Base-by-base conservation (phyloP, 2,888 invertebrate species). In the Sialis fuliginosa region DNA sequence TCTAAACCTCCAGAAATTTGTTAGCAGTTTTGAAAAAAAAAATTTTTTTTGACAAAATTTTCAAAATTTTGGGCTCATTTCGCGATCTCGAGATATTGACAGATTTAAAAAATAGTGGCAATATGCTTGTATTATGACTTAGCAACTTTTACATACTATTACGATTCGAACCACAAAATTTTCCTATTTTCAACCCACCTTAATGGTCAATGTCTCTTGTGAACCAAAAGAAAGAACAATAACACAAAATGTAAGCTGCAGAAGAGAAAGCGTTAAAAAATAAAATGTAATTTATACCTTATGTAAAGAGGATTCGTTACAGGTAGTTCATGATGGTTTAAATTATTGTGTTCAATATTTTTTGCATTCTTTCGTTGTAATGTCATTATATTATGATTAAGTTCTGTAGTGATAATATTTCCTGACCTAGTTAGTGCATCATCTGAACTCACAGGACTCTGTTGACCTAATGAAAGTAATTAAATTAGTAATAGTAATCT, bases 351-450 rank as follows among this genome's bases (percentile, higher is more conserved):
- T 42, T 56, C 54, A 41, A 62, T 62, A 44, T 62, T 62, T 49
- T 63, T 62, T 48, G 62, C 63, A 48, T 66, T 66, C 49, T 64
- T 63, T 7, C 66, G 60, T 6, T 64, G 59, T 7, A 66, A 51
- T 1, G 66, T 66, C 3, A 66, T 66, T 6, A 39, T 32, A 43
- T 37, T 57, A 61, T 65, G 12, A 57, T 46, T 33, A 48, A 61
- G 60, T 31, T 57, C 52, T 48, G 32, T 40, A 48, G 47, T 64
- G 46, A 49, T 47, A 12, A 75, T 71, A 60, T 81, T 82, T 1
- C 82, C 82, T 0, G 87, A 84, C 41, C 87, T 73, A 0, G 87
- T 87, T 0, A 87, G 86, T 1, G 84, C 85, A 0, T 84, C 83
- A 58, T 87, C 87, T 0, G 86, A 86, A 54, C 85, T 78, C 0